These are phyloP conservation scores for Carettochelys insculpta DNA, from an alignment of 2,113 vertebrate genomes.

Conservation along the genomic window DNA sequence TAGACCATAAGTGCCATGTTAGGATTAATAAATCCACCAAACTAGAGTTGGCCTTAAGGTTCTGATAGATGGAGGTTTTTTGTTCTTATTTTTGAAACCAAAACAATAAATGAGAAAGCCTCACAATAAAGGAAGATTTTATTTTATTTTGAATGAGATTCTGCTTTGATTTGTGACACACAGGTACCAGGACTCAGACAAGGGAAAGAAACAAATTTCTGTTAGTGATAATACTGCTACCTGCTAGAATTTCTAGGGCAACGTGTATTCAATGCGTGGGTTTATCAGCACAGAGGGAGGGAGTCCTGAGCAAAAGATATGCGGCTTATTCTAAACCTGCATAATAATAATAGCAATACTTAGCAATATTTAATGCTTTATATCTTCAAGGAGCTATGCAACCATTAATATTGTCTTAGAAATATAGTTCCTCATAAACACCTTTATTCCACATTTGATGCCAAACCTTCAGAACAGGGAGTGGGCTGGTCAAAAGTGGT, in stretches of 20 bases:
- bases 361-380: neutral
- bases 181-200: conserved; percentile 9
- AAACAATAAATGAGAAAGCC: conserved; percentile 9
- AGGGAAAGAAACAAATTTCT: conserved; percentile 25
- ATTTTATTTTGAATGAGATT: conserved; percentile 46
- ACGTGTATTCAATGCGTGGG: conserved; percentile 4
- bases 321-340: neutral
- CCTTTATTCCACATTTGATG: neutral
- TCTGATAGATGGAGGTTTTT: neutral
- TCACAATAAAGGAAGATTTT: conserved; percentile 31
- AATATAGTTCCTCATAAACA: neutral
- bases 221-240: conserved; percentile 14
- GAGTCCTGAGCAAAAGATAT: neutral
- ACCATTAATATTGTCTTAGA: neutral
- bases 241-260: neutral
- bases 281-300: neutral
- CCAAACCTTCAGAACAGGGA: neutral
- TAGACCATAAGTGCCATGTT: neutral
- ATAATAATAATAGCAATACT: neutral
- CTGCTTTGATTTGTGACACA: conserved; percentile 40
- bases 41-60: neutral
- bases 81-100: conserved; percentile 31
- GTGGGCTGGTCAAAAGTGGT: neutral
- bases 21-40: conserved; percentile 9
- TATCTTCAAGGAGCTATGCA: neutral